Conservation (phyloP, 2,888 invertebrate genomes). For the Macropis europaea region DNA sequence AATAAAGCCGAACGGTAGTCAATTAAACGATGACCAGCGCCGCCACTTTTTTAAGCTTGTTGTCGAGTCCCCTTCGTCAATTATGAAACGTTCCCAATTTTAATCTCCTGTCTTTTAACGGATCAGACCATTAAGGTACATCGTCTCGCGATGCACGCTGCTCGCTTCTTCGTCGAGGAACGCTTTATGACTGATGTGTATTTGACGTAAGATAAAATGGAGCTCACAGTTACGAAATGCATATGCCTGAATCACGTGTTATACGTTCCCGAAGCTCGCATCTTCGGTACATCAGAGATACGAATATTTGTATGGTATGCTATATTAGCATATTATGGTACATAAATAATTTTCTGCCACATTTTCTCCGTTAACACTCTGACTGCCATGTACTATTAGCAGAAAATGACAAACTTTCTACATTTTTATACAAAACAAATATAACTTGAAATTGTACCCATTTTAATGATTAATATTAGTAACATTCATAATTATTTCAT, state of each 20-base stretch:
- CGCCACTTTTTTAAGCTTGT: conserved; percentile 7
- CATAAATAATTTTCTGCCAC: no score
- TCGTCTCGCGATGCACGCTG: neutral
- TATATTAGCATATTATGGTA: neutral
- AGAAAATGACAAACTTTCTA: no score
- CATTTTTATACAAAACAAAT: no score
- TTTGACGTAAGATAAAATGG: conserved; percentile 8
- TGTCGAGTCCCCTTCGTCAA: conserved; percentile 2
- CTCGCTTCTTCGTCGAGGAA: conserved; percentile 9
- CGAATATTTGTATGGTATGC: neutral
- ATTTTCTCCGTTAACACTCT: no score
- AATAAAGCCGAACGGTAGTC: neutral
- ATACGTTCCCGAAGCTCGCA: neutral
- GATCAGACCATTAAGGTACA: neutral
- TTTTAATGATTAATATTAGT: no score
- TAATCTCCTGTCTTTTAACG: conserved; percentile 9
- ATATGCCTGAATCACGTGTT: conserved; percentile 4
- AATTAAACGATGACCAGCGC: neutral
- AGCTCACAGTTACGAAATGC: conserved; percentile 23
- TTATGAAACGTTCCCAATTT: conserved; percentile 26
- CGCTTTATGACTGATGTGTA: conserved; percentile 23
- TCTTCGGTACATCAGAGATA: conserved; percentile 1
- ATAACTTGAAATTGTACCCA: no score
- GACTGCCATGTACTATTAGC: no score
- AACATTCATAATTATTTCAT: no score